These are phyloP conservation scores for Escarpia spicata DNA, from an alignment of 2,888 invertebrate genomes.

Conservation along the genomic window DNA sequence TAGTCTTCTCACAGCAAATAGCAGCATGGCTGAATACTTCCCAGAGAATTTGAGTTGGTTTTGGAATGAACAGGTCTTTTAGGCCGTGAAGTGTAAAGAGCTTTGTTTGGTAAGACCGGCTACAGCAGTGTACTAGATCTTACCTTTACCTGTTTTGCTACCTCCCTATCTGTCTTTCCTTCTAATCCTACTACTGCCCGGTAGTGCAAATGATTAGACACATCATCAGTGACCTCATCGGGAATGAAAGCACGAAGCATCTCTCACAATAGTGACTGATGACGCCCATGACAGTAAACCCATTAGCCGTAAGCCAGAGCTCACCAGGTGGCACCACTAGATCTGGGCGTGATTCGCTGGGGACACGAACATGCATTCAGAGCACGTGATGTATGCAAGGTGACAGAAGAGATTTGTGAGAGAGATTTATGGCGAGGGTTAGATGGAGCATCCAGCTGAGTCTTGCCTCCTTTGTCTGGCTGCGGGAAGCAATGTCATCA, in stretches of 20 bases:
- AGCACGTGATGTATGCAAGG: background rate
- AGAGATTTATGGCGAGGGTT: background rate
- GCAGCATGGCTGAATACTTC: too few species aligned
- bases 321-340: background rate
- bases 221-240: background rate
- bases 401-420: conserved; percentile 11
- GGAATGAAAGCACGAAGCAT: background rate
- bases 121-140: too few species aligned
- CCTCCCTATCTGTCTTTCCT: background rate
- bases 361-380: background rate
- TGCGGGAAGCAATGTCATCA: background rate
- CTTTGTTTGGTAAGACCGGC: too few species aligned
- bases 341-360: background rate
- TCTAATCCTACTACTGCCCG: background rate
- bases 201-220: background rate
- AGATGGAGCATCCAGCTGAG: background rate
- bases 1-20: too few species aligned
- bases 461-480: background rate
- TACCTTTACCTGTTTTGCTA: too few species aligned
- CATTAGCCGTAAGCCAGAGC: background rate
- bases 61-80: too few species aligned
- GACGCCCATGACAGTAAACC: background rate
- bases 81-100: too few species aligned
- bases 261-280: background rate
- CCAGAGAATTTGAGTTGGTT: too few species aligned